A percentile compares a stretch with the other conserved stretches of the same genome.
These are phyloP conservation scores for Xanthorhoe designata DNA, from an alignment of 2,888 invertebrate genomes.

Conservation along the genomic window DNA sequence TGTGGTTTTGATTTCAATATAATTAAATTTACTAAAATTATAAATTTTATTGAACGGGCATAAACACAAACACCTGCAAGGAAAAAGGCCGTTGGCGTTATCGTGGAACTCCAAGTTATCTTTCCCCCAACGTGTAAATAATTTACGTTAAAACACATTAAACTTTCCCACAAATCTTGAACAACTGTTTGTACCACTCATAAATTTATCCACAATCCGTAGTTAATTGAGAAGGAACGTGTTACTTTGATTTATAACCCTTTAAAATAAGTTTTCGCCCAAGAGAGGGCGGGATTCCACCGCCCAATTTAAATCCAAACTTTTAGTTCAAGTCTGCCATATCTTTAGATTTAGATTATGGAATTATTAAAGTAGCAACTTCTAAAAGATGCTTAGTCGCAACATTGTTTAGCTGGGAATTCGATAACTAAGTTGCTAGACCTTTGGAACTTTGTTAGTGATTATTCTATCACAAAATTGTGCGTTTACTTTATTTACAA, in stretches of 20 bases:
- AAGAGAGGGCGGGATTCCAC: slow-evolving; percentile 55
- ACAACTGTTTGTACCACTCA: slow-evolving; percentile 35
- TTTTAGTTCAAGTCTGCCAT: slow-evolving; percentile 74
- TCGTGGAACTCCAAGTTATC: background rate
- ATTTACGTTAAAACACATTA: slow-evolving; percentile 35
- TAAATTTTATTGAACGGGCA: background rate
- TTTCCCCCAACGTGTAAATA: slow-evolving; percentile 27
- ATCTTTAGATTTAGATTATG: slow-evolving; percentile 73
- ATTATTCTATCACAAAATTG: background rate
- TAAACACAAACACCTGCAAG: slow-evolving; percentile 5
- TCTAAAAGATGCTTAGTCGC: slow-evolving; percentile 19
- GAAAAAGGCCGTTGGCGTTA: slow-evolving; percentile 3
- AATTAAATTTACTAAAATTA: no score
- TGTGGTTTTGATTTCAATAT: background rate
- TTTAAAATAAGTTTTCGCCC: slow-evolving; percentile 70
- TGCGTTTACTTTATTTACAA: background rate
- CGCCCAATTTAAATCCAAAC: slow-evolving; percentile 76
- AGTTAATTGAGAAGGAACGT: slow-evolving; percentile 72
- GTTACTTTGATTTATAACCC: slow-evolving; percentile 78
- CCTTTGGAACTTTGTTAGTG: background rate
- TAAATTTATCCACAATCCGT: slow-evolving; percentile 37
- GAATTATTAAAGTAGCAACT: slow-evolving; percentile 58
- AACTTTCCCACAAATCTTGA: slow-evolving; percentile 44
- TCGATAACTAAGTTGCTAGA: slow-evolving; percentile 8
- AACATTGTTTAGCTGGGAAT: slow-evolving; percentile 27